Percentiles rank a stretch among this genome's conserved stretches.
Conservation (phyloP, 2,113 vertebrate genomes). For the Upupa epops region DNA sequence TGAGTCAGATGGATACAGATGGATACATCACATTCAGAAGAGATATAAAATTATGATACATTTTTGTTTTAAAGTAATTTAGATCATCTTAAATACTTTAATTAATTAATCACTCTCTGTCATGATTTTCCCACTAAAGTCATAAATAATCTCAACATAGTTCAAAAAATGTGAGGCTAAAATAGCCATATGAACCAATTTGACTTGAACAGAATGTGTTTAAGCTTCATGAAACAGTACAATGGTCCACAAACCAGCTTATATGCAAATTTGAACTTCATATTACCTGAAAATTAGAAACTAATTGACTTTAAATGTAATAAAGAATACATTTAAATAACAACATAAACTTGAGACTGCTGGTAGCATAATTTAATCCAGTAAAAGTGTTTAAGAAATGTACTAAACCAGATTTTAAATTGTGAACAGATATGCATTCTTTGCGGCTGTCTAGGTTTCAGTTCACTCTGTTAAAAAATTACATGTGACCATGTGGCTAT, state of each 20-base stretch:
- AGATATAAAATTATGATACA: background rate
- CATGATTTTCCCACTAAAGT: slow-evolving; percentile 50
- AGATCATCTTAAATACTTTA: background rate
- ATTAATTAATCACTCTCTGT: slow-evolving; percentile 24
- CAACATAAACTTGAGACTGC: background rate
- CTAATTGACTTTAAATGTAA: slow-evolving; percentile 26
- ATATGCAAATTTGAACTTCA: slow-evolving; percentile 37
- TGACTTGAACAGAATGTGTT: slow-evolving; percentile 52
- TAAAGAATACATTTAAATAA: background rate
- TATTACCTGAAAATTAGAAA: slow-evolving; percentile 46
- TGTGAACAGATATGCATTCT: slow-evolving; percentile 27
- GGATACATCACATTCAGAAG: background rate
- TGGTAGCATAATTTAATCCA: background rate
- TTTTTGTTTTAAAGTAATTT: background rate
- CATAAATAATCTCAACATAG: slow-evolving; percentile 51
- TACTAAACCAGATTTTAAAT: slow-evolving; percentile 27
- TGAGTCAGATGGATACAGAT: background rate
- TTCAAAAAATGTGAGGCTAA: slow-evolving; percentile 51
- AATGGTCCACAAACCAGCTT: slow-evolving; percentile 5
- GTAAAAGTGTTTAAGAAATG: background rate
- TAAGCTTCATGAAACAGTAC: slow-evolving; percentile 31
- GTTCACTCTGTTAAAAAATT: slow-evolving; percentile 2
- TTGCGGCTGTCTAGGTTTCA: background rate
- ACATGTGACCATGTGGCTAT: slow-evolving; percentile 1
- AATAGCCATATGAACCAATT: slow-evolving; percentile 36